phyloP scores from a whole-genome alignment of 2,888 invertebrate species.

The Leptogaster cylindrica region DNA sequence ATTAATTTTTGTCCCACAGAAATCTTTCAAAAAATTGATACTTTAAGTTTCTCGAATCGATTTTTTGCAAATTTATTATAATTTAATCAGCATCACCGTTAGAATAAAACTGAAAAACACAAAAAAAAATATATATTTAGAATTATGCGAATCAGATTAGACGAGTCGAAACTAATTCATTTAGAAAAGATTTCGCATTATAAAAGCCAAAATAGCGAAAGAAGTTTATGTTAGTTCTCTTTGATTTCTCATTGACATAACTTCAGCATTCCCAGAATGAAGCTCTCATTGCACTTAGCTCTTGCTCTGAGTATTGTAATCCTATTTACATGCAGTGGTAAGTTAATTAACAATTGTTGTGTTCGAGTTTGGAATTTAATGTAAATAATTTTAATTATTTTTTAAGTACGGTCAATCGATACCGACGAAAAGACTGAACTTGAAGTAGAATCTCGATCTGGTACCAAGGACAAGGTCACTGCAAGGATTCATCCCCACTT shows the following conservation, averaged over 20 bases:
- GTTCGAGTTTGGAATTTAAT: background rate
- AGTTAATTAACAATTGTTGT: background rate
- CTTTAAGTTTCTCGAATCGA: constrained; percentile 5
- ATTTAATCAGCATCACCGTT: constrained; percentile 44
- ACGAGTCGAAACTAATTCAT: background rate
- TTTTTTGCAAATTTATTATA: constrained; percentile 42
- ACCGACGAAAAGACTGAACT: background rate
- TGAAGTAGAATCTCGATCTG: constrained; percentile 16
- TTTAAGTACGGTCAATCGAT: background rate
- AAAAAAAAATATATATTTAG: no score
- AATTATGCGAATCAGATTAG: constrained; percentile 16
- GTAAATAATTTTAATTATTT: background rate
- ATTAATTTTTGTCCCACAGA: background rate
- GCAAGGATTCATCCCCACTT: constrained; percentile 13
- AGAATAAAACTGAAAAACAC: constrained; percentile 14
- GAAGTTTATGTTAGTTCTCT: constrained; percentile 6
- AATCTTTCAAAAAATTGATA: constrained; percentile 12
- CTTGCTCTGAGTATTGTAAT: constrained; percentile 2
- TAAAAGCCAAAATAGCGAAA: constrained; percentile 3
- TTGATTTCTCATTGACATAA: constrained; percentile 16
- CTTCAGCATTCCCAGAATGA: constrained; percentile 4
- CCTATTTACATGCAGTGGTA: background rate
- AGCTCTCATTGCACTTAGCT: constrained; percentile 4
- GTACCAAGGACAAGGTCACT: background rate
- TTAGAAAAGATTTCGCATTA: constrained; percentile 23